A percentile compares a stretch with the other conserved stretches of the same genome.
phyloP scores from a whole-genome alignment of 1,140 invertebrate species.

The Bombyx mandarina region DNA sequence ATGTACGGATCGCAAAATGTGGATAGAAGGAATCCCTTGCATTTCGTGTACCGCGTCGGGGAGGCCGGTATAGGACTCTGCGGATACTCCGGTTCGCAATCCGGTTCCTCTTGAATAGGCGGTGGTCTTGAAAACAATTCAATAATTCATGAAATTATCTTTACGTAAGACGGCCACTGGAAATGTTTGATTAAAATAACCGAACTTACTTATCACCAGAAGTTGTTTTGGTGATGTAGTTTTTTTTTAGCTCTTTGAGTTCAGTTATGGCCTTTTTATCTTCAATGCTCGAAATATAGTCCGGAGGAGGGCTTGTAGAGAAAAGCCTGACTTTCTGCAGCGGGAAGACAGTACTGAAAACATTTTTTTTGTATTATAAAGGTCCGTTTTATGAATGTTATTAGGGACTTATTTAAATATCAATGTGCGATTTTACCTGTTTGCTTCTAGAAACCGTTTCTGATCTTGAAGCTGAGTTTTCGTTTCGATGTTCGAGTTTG shows the following conservation, averaged over 20 bases:
- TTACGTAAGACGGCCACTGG: no score
- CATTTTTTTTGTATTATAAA: not conserved
- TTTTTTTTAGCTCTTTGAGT: slow-evolving; percentile 17
- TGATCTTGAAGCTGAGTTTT: slow-evolving; percentile 27
- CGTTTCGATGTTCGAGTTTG: slow-evolving; percentile 35
- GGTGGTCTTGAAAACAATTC: not conserved
- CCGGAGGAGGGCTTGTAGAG: slow-evolving; percentile 16
- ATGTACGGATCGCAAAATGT: slow-evolving; percentile 39
- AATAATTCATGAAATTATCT: not conserved
- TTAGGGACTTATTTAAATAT: not conserved
- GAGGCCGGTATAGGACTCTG: slow-evolving; percentile 50
- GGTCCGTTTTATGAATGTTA: not conserved
- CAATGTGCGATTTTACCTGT: slow-evolving; percentile 5
- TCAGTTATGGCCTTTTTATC: slow-evolving; percentile 24
- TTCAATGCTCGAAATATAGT: slow-evolving; percentile 16
- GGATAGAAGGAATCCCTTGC: slow-evolving; percentile 26
- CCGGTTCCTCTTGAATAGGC: not conserved
- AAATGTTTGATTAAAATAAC: no score
- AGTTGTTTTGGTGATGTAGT: slow-evolving; percentile 17
- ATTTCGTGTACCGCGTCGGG: slow-evolving; percentile 31
- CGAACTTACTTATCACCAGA: no score
- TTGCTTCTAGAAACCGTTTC: slow-evolving; percentile 20
- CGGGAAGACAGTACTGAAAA: slow-evolving; percentile 26
- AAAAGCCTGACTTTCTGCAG: slow-evolving; percentile 32
- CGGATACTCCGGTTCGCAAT: slow-evolving; percentile 31